A percentile compares a stretch with the other conserved stretches of the same genome.
These are phyloP conservation scores for Epicauta chinensis DNA, from an alignment of 1,140 invertebrate species.

Conservation along the genomic window DNA sequence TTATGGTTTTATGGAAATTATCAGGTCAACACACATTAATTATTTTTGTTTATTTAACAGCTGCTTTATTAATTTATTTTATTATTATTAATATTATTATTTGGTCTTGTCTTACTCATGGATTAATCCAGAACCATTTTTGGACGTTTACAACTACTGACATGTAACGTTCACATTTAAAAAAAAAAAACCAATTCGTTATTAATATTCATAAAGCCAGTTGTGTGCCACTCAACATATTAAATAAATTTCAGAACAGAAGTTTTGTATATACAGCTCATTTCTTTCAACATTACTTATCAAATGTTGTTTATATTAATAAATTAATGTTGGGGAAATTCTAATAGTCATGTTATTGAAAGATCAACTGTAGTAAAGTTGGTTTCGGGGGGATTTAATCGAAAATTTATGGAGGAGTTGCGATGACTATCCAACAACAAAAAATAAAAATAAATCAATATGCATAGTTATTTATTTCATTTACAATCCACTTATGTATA, in stretches of 20 bases:
- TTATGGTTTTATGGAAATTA: no score
- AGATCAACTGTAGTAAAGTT: neutral
- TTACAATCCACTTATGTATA: slow-evolving; percentile 27
- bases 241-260: slow-evolving; percentile 7
- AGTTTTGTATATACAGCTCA: neutral
- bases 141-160: slow-evolving; percentile 4
- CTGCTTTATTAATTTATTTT: no score
- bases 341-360: slow-evolving; percentile 9
- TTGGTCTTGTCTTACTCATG: neutral
- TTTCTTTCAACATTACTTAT: slow-evolving; percentile 18
- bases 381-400: slow-evolving; percentile 3
- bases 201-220: slow-evolving; percentile 9
- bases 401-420: neutral
- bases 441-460: slow-evolving; percentile 12
- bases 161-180: neutral
- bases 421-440: neutral
- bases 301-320: slow-evolving; percentile 17
- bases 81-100: slow-evolving; percentile 4
- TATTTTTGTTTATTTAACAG: slow-evolving; percentile 10
- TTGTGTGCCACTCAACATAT: neutral
- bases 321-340: slow-evolving; percentile 7
- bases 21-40: neutral
- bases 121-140: slow-evolving; percentile 5
- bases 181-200: slow-evolving; percentile 1
- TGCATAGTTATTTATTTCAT: slow-evolving; percentile 23